Base-by-base conservation (phyloP, 2,797 vertebrate species). In the Benthosema pterotum region DNA sequence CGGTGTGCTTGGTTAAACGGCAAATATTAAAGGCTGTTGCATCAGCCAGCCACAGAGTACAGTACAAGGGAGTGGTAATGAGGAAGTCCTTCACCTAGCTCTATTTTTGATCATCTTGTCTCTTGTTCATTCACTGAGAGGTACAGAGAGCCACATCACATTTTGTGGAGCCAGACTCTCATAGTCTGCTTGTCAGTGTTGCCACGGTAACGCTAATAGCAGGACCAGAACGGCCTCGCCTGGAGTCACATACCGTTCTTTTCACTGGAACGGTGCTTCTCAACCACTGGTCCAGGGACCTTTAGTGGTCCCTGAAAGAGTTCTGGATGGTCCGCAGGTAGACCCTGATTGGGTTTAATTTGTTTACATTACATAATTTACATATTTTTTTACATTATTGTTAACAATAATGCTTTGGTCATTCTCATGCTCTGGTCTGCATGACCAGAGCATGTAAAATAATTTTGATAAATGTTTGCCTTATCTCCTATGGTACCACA, bases 171-270 rank as follows among this genome's bases (percentile, higher is more conserved):
- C 67, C 61, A 13, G 50, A 64, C 49, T 60, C 56, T 56, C 55
- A 7, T 42, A 50, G 46, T 54, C 62, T 61, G 38, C 45, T 62
- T 53, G 11, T 68, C 25, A 50, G 25, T 50, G 72, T 78, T 84
- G 69, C 75, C 77, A 80, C 79, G 78, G 78, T 46, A 88, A 85
- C 74, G 52, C 61, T 22, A 56, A 72, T 49, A 58, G 65, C 57
- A 25, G 69, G 72, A 67, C 72, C 79, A 73, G 59, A 65, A 42
- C 25, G 58, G 60, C 57, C 46, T 52, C 46, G 49, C 51, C 65
- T 69, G 48, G 63, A 62, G 51, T 16, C 28, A 50, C 17, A 38
- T 25, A 25, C 11, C 56, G 25, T 58, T 65, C 55, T 13, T 53
- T 49, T 42, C 17, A 25, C 22, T 25, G 3, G 22, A 25, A 25